Conservation (phyloP, 2,113 vertebrate species). For the Prochilodus magdalenae region DNA sequence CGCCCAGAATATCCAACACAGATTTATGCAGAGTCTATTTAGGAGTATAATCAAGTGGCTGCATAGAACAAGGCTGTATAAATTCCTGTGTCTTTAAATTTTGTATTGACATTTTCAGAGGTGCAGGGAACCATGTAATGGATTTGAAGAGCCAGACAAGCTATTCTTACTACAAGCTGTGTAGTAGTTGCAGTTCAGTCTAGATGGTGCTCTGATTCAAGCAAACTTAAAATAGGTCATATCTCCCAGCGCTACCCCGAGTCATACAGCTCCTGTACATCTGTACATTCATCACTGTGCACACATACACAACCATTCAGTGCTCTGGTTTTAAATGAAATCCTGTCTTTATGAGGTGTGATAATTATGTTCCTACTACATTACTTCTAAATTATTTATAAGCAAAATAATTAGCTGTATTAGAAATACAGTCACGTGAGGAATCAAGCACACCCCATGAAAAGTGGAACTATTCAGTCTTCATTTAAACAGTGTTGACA, state of each 20-base stretch:
- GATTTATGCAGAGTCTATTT: background rate
- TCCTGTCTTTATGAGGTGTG: background rate
- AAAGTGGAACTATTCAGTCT: no score
- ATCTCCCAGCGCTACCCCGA: conserved; percentile 31
- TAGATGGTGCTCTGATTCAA: conserved; percentile 53
- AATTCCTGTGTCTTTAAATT: no score
- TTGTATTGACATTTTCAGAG: background rate
- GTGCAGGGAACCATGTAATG: background rate
- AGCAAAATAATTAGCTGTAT: background rate
- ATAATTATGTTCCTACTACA: background rate
- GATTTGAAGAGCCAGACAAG: conserved; percentile 11
- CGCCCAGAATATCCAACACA: background rate
- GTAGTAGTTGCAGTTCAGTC: conserved; percentile 30
- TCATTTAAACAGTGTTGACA: no score
- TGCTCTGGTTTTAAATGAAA: no score
- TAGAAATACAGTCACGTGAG: no score
- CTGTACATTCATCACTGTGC: conserved; percentile 16
- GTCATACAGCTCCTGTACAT: conserved; percentile 31
- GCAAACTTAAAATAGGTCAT: conserved; percentile 53
- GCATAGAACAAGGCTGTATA: background rate
- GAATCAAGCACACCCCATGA: no score
- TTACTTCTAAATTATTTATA: background rate
- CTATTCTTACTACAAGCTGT: conserved; percentile 46
- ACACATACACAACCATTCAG: background rate
- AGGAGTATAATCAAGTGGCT: background rate